Evolutionary conservation across 1,140 invertebrate species (phyloP), one percentile per base, ranked within the genome.

Genomic region (Notospermus geniculatus): DNA sequence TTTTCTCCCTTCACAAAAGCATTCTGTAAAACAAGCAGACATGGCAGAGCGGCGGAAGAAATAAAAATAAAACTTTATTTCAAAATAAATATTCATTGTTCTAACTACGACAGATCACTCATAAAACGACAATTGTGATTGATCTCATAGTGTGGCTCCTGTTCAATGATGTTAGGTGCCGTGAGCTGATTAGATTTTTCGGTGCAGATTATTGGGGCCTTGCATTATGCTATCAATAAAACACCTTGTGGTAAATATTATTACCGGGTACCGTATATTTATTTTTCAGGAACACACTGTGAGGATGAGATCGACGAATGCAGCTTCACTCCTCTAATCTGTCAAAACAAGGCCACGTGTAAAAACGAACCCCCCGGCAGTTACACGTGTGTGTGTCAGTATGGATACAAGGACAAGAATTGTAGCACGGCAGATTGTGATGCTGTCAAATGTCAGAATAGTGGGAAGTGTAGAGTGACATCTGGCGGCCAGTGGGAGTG

Each of bases 331-430:
- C 46, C 5, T 7, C 46, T n/a, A 50, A 50, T 27, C n/a, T 95
- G 93, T 75, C 84, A 83, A 23, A 87, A 89, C 62, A 87, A 86
- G 1, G 88, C 87, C 0, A 86, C 83, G 1, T 92, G 91, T 76
- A 90, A 83, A 0, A 71, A 75, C 2, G 85, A 91, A 74, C 74
- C 83, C 13, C 83, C 86, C 58, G 89, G 86, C 88, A 58, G 64
- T 60, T 71, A 74, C 67, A 90, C 88, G 1, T 95, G 92, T 79
- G 76, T 75, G 5, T 95, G 92, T 74, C 73, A 81, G 29, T 82
- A 85, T 2, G 90, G 90, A n/a, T 85, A 77, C 66, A 64, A 72
- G 27, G 82, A 80, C 1, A 61, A 64, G 25, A 70, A 72, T 50
- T 77, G 75, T 65, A 57, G 67, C 25, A 68, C 46, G 5, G 43